Evolutionary conservation across 2,888 invertebrate species (phyloP).

Genomic region (Micoletzkya japonica): DNA sequence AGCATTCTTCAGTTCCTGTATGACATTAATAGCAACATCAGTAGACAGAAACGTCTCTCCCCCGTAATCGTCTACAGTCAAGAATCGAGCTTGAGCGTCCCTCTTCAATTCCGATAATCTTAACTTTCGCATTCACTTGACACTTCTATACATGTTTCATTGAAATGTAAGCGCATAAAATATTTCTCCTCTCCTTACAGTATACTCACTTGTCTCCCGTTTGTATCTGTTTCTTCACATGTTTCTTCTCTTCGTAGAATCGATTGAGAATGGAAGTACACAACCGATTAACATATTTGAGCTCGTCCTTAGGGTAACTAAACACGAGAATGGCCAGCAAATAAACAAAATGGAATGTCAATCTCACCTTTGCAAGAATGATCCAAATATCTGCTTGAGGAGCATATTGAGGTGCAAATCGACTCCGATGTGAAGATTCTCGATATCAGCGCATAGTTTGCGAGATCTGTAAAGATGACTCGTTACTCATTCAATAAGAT

Average conservation of each 20-base stretch:
- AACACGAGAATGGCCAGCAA: neutral
- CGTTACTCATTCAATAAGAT: neutral
- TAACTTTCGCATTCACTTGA: conserved; percentile 2
- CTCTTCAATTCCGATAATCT: conserved; percentile 88
- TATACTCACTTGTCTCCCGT: conserved; percentile 28
- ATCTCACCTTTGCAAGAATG: conserved; percentile 74
- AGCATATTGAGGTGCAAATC: conserved; percentile 78
- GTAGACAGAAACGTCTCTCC: conserved; percentile 93
- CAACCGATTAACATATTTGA: conserved; percentile 78
- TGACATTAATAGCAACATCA: conserved; percentile 84
- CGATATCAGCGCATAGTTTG: conserved; percentile 77
- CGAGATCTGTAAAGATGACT: conserved; percentile 71
- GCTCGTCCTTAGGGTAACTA: conserved; percentile 69
- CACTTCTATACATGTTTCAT: neutral
- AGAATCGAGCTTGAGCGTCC: conserved; percentile 89
- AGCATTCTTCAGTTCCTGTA: conserved; percentile 83
- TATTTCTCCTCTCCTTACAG: neutral
- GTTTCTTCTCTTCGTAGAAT: conserved; percentile 89
- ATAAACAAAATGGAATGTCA: no score
- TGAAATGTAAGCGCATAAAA: neutral
- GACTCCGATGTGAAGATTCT: conserved; percentile 78
- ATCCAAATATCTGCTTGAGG: conserved; percentile 79
- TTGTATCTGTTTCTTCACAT: conserved; percentile 89
- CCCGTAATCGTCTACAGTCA: conserved; percentile 91
- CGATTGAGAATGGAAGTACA: conserved; percentile 77